phyloP scores from a whole-genome alignment of 1,140 invertebrate genomes.

The Episyrphus balteatus region DNA sequence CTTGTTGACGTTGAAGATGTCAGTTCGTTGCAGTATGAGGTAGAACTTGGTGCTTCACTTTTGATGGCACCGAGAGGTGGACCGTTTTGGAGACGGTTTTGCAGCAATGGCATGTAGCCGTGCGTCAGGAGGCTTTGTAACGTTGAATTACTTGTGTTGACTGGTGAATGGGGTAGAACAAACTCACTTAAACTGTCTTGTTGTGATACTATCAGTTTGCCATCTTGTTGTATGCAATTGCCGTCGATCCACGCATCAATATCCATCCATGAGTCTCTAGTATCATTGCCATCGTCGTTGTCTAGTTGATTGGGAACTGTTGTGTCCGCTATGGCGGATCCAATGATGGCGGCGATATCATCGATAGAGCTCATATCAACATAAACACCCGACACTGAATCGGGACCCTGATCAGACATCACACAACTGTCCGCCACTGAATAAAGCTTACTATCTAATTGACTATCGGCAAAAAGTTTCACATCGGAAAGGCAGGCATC shows the following conservation, averaged over 20 bases:
- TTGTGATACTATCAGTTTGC: slow-evolving; percentile 48
- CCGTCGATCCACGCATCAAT: slow-evolving; percentile 73
- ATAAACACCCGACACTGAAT: slow-evolving; percentile 38
- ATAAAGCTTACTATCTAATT: slow-evolving; percentile 49
- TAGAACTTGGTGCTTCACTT: slow-evolving; percentile 58
- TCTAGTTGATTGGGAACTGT: slow-evolving; percentile 60
- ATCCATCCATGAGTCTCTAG: slow-evolving; percentile 67
- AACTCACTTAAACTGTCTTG: slow-evolving; percentile 53
- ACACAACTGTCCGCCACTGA: slow-evolving; percentile 42
- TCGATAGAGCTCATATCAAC: slow-evolving; percentile 64
- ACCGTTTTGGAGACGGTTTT: slow-evolving; percentile 60
- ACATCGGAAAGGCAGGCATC: slow-evolving; percentile 35
- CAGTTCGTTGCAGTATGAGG: slow-evolving; percentile 61
- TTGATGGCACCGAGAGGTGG: slow-evolving; percentile 47
- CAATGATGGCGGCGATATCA: slow-evolving; percentile 78
- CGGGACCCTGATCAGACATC: slow-evolving; percentile 36
- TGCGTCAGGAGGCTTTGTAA: slow-evolving; percentile 65
- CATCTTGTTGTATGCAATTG: slow-evolving; percentile 51
- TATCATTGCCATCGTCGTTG: slow-evolving; percentile 49
- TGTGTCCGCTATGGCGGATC: slow-evolving; percentile 79
- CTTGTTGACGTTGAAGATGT: slow-evolving; percentile 50
- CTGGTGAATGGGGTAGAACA: slow-evolving; percentile 50
- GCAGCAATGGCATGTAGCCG: slow-evolving; percentile 64
- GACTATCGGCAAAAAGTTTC: slow-evolving; percentile 39
- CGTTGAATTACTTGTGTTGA: slow-evolving; percentile 48